phyloP scores from a whole-genome alignment of 2,797 vertebrate genomes.

The Sebastes reedi region DNA sequence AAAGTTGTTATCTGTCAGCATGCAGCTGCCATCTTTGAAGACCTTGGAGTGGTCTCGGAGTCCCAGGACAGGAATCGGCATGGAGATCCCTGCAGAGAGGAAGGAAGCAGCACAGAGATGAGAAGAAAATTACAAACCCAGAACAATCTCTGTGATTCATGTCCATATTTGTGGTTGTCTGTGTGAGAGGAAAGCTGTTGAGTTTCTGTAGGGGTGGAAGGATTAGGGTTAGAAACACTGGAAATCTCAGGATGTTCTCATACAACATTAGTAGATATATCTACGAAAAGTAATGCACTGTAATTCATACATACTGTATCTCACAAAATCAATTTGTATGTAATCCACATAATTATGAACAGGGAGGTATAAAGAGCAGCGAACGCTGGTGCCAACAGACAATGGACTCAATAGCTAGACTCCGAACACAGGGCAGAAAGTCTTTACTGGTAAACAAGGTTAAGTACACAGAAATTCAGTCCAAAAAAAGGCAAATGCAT shows the following conservation, averaged over 20 bases:
- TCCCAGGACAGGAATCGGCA: constrained; percentile 94
- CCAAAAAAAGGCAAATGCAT: background rate
- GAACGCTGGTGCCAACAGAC: background rate
- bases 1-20: constrained; percentile 90
- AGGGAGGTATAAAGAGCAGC: no score
- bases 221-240: background rate
- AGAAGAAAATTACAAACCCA: background rate
- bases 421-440: background rate
- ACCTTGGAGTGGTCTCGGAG: constrained; percentile 92
- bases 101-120: background rate
- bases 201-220: background rate
- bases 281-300: no score
- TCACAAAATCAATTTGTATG: no score
- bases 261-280: no score
- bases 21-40: constrained; percentile 91
- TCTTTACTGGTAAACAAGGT: background rate
- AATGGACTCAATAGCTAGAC: background rate
- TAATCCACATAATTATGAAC: no score
- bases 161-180: background rate
- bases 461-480: background rate
- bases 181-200: background rate
- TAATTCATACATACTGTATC: no score
- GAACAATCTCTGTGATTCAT: background rate
- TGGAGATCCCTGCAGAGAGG: constrained; percentile 89
- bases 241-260: background rate